Evolutionary conservation across 1,140 invertebrate species (phyloP).

Genomic region (Leptinotarsa lineolata): DNA sequence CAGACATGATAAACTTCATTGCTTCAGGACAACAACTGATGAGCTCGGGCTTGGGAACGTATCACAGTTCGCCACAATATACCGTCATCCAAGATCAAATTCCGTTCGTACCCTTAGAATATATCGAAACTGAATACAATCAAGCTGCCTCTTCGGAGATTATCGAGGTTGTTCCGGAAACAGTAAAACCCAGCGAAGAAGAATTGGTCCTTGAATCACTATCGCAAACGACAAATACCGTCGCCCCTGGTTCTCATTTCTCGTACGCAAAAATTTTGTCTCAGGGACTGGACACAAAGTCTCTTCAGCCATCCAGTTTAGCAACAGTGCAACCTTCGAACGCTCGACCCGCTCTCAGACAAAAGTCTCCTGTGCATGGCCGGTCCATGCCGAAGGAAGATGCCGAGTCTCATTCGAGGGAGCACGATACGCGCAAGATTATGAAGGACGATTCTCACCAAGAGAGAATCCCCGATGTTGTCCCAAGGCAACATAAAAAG

Average conservation of each 20-base stretch:
- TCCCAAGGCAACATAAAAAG: constrained; percentile 44
- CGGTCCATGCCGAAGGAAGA: constrained; percentile 47
- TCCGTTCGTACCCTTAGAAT: neutral
- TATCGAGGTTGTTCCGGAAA: neutral
- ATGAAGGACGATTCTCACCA: constrained; percentile 34
- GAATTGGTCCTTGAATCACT: constrained; percentile 23
- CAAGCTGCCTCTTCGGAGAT: neutral
- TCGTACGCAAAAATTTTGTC: constrained; percentile 76
- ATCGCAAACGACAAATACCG: constrained; percentile 18
- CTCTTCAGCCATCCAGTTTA: constrained; percentile 64
- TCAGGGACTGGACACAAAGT: constrained; percentile 63
- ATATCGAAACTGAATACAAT: neutral
- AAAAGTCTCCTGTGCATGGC: constrained; percentile 51
- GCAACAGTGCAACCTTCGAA: constrained; percentile 39
- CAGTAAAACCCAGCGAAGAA: constrained; percentile 11
- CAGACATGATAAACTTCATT: constrained; percentile 61
- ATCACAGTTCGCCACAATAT: constrained; percentile 38
- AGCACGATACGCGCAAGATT: constrained; percentile 35
- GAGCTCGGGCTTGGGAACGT: constrained; percentile 55
- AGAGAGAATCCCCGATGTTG: constrained; percentile 45
- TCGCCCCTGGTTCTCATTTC: constrained; percentile 38
- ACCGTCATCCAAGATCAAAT: neutral
- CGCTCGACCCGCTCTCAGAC: constrained; percentile 43
- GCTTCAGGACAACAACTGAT: constrained; percentile 58
- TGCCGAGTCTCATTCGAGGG: constrained; percentile 37